phyloP scores from a whole-genome alignment of 92 coral and sea anemone species.

The Heteractis magnifica region DNA sequence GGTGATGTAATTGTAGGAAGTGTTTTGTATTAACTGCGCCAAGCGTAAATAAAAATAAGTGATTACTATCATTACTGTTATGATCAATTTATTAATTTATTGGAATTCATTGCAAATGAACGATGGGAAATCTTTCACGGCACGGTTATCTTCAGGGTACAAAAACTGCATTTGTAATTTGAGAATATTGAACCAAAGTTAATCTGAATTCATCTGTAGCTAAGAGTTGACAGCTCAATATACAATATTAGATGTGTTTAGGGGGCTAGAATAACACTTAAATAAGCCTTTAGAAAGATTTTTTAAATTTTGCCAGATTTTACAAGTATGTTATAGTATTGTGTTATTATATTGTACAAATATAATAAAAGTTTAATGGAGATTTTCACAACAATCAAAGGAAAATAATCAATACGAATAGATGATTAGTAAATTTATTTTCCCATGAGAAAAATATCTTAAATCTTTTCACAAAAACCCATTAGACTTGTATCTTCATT shows the following conservation, averaged over 20 bases:
- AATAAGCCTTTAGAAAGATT: neutral
- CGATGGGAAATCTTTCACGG: neutral
- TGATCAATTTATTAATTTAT: neutral
- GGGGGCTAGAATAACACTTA: neutral
- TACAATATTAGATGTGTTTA: neutral
- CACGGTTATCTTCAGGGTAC: neutral
- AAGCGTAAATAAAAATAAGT: neutral
- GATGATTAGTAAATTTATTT: neutral
- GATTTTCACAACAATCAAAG: neutral
- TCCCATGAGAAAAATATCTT: neutral
- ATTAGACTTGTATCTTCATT: neutral
- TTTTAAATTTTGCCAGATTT: neutral
- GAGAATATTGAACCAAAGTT: neutral
- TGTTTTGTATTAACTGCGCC: neutral
- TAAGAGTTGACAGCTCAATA: slow-evolving; percentile 5
- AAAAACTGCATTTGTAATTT: neutral
- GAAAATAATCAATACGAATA: neutral
- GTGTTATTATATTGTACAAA: neutral
- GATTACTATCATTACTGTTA: neutral
- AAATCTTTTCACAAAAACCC: neutral
- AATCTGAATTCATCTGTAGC: slow-evolving; percentile 25
- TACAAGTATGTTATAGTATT: neutral
- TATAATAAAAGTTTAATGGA: neutral
- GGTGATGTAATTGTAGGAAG: neutral
- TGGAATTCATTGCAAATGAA: neutral